Base-by-base conservation (phyloP, 2,797 vertebrate genomes). In the Galagoides demidoff region DNA sequence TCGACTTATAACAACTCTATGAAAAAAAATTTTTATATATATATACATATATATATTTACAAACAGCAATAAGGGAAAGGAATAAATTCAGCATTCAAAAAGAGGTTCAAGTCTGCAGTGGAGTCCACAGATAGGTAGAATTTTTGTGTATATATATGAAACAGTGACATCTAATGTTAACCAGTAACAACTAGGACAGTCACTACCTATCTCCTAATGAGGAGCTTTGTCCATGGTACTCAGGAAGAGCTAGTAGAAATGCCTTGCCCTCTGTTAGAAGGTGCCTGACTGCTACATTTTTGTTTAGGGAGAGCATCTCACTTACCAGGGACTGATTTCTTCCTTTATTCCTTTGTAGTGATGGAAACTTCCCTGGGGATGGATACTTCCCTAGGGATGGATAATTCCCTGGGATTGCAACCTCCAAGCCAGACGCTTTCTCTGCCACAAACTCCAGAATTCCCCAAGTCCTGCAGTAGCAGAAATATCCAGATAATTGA, bases 261-360 rank as follows among this genome's bases (percentile, higher is more conserved):
- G 1, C 4, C 13, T 57, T 66, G 2, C 39, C 11, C 5, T 2
- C 2, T 64, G 49, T 17, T 61, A 39, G 2, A 71, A 59, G 9
- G 31, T 27, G 6, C 4, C 20, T 34, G 17, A 22, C 11, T 34
- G 9, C 11, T 31, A 13, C 25, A 2, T 14, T 55, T 13, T 34
- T 57, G 25, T 5, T 8, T 31, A 64, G 6, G 7, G 14, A 7
- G 31, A 55, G 7, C 34, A 76, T 68, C 79, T 81, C 43, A 64
- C 20, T 95, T 34, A 74, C 25, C 29, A 57, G 8, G 23, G 3
- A 76, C 22, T 95, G 70, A 96, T 23, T 91, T 90, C 78, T 89
- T 55, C 31, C 49, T 76, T 79, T 29, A 85, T 96, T 95, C 19
- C 57, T 85, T 95, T 95, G 31, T 78, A 96, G 96, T 82, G 70